Base-by-base conservation (phyloP, 37 sponge, comb jelly and placozoan species). In the Agelas oroides region DNA sequence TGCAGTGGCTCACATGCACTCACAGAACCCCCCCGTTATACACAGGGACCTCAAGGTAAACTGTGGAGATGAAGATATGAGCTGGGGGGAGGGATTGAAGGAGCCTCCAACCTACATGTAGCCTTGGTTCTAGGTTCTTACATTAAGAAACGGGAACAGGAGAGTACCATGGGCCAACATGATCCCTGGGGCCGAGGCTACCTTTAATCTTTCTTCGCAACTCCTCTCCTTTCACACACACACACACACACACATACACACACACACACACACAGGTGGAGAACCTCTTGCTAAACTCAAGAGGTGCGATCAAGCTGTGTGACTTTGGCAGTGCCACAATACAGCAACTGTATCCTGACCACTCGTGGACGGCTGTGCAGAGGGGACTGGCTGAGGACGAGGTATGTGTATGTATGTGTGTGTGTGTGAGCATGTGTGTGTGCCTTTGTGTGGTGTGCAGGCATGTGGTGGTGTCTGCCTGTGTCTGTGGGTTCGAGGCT, bases 281-380 rank as follows among this genome's bases (percentile, higher is more conserved):
- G 77, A 98, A 98, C 84, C 64, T 98, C 24, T 61, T 98, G 25
- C 82, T 98, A 58, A 86, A 52, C 24, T 33, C 79, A 0, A 70
- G 63, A 5, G 95, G 95, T 17, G 53, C 27, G 5, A 91, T 98
- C 61, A 96, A 90, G 71, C 78, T 98, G 70, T 98, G 99, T 82
- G 99, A 98, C 82, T 98, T 96, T 92, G 99, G 99, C 31, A 93
- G 94, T 89, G 96, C 97, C 65, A 96, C 99, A n/a, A 92, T 77
- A 1, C 63, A 87, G 57, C 71, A 58, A 35, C 54, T 92, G 20
- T 70, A 78, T 19, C 99, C 99, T 0, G 92, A 93, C 41, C 30
- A 70, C 66, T 79, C 84, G 55, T 98, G 99, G 99, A 77, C 95
- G 0, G 71, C 85, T 28, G 62, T 67, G 19, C 91, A 98, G 81